Percentiles rank a stretch among this genome's conserved stretches.
These are phyloP conservation scores for Toxotes lorentzi DNA, from an alignment of 2,797 vertebrate species.

Conservation along the genomic window DNA sequence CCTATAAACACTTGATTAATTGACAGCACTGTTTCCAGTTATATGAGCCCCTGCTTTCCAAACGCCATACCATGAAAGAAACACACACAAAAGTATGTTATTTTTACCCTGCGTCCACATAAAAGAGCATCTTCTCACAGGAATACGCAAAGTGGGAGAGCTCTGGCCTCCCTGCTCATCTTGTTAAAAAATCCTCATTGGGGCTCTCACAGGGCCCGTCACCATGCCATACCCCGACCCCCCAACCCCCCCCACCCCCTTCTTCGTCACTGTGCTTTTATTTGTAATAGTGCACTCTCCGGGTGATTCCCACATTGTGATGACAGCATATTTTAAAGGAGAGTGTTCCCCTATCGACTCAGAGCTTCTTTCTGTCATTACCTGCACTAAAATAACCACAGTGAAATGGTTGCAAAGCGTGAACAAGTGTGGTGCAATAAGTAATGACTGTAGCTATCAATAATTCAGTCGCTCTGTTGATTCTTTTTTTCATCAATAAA, in stretches of 20 bases:
- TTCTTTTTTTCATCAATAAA: not conserved
- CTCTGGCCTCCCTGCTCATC: constrained; percentile 77
- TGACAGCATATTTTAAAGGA: constrained; percentile 64
- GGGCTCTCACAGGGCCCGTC: constrained; percentile 68
- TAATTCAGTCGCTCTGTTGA: not conserved
- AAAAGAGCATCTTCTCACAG: constrained; percentile 76
- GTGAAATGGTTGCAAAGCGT: not conserved
- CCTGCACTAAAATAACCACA: not conserved
- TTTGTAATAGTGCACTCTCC: constrained; percentile 62
- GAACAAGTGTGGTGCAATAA: not conserved
- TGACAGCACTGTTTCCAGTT: constrained; percentile 80
- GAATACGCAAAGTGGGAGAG: constrained; percentile 69
- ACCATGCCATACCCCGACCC: constrained; percentile 59
- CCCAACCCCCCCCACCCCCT: constrained; percentile 17
- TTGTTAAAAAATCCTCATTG: constrained; percentile 81
- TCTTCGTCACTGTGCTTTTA: constrained; percentile 62
- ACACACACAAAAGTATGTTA: constrained; percentile 71
- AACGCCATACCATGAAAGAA: constrained; percentile 68
- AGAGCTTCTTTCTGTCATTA: constrained; percentile 37
- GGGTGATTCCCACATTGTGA: constrained; percentile 57
- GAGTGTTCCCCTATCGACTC: constrained; percentile 43
- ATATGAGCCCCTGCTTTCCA: constrained; percentile 69
- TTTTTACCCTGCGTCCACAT: constrained; percentile 81
- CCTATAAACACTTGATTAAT: constrained; percentile 83
- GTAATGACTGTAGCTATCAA: not conserved